These are phyloP conservation scores for Lypha dubia DNA, from an alignment of 2,888 invertebrate species.

Conservation along the genomic window DNA sequence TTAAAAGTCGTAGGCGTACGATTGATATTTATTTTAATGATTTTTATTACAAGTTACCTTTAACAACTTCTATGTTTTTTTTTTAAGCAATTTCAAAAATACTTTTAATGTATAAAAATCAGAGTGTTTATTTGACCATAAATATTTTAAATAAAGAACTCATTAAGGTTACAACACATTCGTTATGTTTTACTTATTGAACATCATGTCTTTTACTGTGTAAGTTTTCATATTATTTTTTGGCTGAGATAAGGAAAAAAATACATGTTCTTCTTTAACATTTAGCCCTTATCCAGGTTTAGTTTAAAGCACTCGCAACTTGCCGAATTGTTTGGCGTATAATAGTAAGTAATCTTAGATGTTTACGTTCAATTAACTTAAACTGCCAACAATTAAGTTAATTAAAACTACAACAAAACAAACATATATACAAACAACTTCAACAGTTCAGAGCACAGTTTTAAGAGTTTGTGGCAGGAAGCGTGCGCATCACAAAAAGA, in stretches of 20 bases:
- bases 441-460: not conserved
- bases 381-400: conserved; percentile 69
- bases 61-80: conserved; percentile 1
- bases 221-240: not conserved
- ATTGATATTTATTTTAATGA: too few species aligned
- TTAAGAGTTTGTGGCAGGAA: not conserved
- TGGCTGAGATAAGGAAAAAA: not conserved
- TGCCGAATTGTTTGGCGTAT: conserved; percentile 20
- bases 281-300: not conserved
- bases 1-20: too few species aligned
- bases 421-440: conserved; percentile 50
- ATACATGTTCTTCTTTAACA: not conserved
- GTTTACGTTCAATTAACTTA: conserved; percentile 68
- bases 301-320: conserved; percentile 16
- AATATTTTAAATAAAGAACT: not conserved
- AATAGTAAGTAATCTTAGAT: conserved; percentile 46
- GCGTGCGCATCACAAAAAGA: too few species aligned
- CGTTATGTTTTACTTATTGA: not conserved
- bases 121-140: not conserved
- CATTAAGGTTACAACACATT: too few species aligned
- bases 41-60: not conserved
- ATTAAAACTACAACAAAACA: conserved; percentile 58
- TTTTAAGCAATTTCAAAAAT: not conserved
- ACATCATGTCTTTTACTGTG: not conserved
- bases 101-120: not conserved